These are phyloP conservation scores for Perizoma flavofasciatum DNA, from an alignment of 2,888 invertebrate genomes.

Conservation along the genomic window DNA sequence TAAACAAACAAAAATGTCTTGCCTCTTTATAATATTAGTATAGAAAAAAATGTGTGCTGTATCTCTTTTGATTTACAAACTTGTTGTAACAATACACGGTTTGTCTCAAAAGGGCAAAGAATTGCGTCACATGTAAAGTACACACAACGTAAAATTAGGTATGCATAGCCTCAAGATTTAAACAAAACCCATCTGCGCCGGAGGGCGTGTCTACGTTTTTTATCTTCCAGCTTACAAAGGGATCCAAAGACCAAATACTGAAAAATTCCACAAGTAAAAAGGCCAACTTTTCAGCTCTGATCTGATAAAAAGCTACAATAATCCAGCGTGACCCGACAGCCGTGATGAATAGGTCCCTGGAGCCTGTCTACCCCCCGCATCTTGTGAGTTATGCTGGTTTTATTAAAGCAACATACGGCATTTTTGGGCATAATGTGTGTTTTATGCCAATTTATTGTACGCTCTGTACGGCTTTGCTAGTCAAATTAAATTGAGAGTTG, in stretches of 20 bases:
- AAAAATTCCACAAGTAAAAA: conserved; percentile 26
- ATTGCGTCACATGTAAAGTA: neutral
- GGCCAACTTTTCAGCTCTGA: conserved; percentile 38
- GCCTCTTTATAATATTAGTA: too few species aligned
- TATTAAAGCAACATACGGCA: conserved; percentile 40
- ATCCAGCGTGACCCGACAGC: conserved; percentile 42
- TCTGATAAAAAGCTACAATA: conserved; percentile 50
- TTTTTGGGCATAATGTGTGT: conserved; percentile 35
- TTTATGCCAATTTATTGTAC: conserved; percentile 36
- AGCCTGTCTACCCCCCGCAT: conserved; percentile 37
- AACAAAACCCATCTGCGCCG: conserved; percentile 13
- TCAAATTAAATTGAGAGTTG: conserved; percentile 33
- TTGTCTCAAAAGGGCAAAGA: too few species aligned
- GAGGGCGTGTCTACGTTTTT: conserved; percentile 22
- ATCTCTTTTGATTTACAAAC: too few species aligned
- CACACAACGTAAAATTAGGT: neutral
- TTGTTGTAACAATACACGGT: too few species aligned
- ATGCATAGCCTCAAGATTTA: conserved; percentile 7
- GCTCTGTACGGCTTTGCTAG: conserved; percentile 29
- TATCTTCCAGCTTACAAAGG: conserved; percentile 18
- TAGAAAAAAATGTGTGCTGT: too few species aligned
- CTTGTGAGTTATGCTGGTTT: conserved; percentile 44
- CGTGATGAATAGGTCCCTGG: conserved; percentile 45
- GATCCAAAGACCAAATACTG: conserved; percentile 20
- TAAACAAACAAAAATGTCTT: too few species aligned